Evolutionary conservation across 2,888 invertebrate species (phyloP).

Genomic region (Cenopis cana): DNA sequence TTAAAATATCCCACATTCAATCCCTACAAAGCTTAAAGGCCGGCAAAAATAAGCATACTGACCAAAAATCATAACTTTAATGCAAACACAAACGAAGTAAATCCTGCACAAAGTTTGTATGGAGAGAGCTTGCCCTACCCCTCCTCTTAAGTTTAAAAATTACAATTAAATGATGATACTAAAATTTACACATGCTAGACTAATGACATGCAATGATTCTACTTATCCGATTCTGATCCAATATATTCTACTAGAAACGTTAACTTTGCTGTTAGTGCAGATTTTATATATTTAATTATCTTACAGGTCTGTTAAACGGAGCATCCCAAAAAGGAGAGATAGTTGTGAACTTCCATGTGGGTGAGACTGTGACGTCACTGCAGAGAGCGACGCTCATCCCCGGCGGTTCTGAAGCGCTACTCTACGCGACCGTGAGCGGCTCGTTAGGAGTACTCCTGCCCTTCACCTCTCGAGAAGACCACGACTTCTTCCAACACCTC

Average conservation of each 20-base stretch:
- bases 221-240: conserved; percentile 58
- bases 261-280: not conserved
- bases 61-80: no score
- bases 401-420: conserved; percentile 97
- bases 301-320: conserved; percentile 94
- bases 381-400: conserved; percentile 98
- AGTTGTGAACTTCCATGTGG: conserved; percentile 96
- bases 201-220: conserved; percentile 81
- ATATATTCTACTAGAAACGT: not conserved
- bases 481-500: conserved; percentile 99
- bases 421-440: conserved; percentile 98
- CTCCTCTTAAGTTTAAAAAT: no score
- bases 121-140: no score
- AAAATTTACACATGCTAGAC: conserved; percentile 83
- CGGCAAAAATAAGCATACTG: no score
- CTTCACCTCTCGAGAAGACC: conserved; percentile 98
- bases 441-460: conserved; percentile 97
- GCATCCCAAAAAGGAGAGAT: conserved; percentile 99
- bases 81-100: no score
- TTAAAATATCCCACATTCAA: not conserved
- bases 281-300: conserved; percentile 4
- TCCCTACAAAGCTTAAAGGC: no score
- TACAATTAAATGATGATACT: conserved; percentile 67
- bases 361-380: conserved; percentile 97
- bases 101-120: no score